phyloP scores from a whole-genome alignment of 2,797 vertebrate genomes.

The Anisognathus igniventris region DNA sequence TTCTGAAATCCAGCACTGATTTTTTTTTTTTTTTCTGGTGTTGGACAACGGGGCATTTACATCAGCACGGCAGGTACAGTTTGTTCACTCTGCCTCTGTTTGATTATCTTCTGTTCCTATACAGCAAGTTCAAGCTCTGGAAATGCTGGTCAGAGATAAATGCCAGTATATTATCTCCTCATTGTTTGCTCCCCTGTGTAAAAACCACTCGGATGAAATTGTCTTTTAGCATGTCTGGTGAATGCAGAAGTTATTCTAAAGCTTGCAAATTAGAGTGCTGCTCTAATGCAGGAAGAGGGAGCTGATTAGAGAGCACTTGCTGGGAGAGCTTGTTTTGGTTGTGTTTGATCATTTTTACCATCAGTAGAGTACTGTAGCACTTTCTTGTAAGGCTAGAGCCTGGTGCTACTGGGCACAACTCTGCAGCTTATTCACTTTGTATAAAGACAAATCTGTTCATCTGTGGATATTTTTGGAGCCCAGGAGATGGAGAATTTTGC shows the following conservation, averaged over 20 bases:
- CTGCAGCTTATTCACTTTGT: neutral
- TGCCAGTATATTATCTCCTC: neutral
- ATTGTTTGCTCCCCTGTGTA: neutral
- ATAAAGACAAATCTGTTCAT: neutral
- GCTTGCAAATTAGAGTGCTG: neutral
- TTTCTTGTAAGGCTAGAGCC: neutral
- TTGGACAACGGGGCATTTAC: neutral
- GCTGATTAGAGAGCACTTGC: neutral
- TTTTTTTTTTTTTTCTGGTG: neutral
- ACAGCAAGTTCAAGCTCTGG: neutral
- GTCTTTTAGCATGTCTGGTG: neutral
- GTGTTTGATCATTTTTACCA: neutral
- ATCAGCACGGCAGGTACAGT: neutral
- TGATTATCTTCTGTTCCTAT: neutral
- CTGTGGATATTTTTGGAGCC: neutral
- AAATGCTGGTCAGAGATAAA: slow-evolving; percentile 2
- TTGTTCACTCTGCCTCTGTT: neutral
- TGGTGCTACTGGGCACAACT: neutral
- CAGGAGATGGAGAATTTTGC: neutral
- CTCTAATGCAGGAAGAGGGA: neutral
- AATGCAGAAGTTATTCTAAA: neutral
- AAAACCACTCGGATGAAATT: neutral
- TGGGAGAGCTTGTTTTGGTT: neutral
- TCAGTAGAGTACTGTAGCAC: neutral
- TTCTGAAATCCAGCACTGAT: slow-evolving; percentile 31